Evolutionary conservation across 1,140 invertebrate species (phyloP).

Genomic region (Centruroides vittatus): DNA sequence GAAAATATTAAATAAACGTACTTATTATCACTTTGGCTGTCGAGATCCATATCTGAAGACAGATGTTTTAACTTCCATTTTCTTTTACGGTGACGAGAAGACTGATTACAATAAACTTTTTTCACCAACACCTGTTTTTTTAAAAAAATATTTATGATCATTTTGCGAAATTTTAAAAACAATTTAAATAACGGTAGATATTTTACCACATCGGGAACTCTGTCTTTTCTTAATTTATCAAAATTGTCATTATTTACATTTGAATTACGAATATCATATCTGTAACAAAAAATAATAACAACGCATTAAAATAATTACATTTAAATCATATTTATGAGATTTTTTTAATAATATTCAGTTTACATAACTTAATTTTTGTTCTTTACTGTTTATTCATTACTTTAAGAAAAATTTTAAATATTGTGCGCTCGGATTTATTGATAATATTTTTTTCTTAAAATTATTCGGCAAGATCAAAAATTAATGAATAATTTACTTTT

Average conservation of each 20-base stretch:
- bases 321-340: too few species aligned
- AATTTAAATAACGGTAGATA: background rate
- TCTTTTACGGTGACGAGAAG: slow-evolving; percentile 50
- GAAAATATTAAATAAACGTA: slow-evolving; percentile 28
- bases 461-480: too few species aligned
- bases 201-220: slow-evolving; percentile 63
- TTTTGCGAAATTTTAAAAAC: too few species aligned
- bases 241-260: slow-evolving; percentile 82
- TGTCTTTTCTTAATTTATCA: slow-evolving; percentile 58
- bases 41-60: slow-evolving; percentile 42
- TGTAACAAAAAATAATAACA: slow-evolving; percentile 27
- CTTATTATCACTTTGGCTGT: slow-evolving; percentile 51
- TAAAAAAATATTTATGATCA: too few species aligned
- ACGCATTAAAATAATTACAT: too few species aligned
- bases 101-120: slow-evolving; percentile 69
- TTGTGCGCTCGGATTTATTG: too few species aligned
- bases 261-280: slow-evolving; percentile 71
- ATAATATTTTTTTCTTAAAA: too few species aligned
- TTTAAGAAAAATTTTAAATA: too few species aligned
- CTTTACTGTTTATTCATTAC: too few species aligned
- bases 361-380: too few species aligned
- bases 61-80: slow-evolving; percentile 86
- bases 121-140: slow-evolving; percentile 58
- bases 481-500: too few species aligned
- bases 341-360: too few species aligned